Evolutionary conservation across 2,797 vertebrate species (phyloP), one percentile per base, ranked within the genome.

Genomic region (Argyrosomus regius): DNA sequence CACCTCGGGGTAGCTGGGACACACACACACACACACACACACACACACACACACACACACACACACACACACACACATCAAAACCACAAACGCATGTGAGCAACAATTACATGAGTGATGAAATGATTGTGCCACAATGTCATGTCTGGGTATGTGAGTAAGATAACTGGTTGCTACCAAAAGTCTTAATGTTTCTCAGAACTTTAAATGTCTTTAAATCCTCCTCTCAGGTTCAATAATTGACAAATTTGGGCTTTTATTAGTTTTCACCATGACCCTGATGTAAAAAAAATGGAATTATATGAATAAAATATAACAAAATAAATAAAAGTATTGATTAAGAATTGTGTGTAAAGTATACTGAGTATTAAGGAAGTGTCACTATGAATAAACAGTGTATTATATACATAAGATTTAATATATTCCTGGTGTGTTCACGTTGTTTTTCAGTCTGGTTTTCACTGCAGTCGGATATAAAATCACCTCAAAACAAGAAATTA

Each of bases 1-100:
- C 91, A 98, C 97, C 88, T 99, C 98, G 0, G 97, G 98, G 82
- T 99, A 99, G 85, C 98, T 99, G 81, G 8, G 1, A 83, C 12
- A 76, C 62, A 81, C 74, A 76, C 66, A 13, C 53, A 70, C 1
- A 81, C 54, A 57, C 11, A 76, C 62, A 82, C 74, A 76, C n/a
- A n/a, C n/a, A n/a, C 66, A 12, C 57, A 70, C 1, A 81, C 54
- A 57, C 66, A 12, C 57, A 70, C 1, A 81, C 54, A 57, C n/a
- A 83, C 12, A 76, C 62, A 81, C 74, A 76, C 66, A 13, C 66
- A 12, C 57, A 70, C 1, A 81, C 54, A 57, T 0, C 52, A 3
- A 65, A 53, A 71, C 72, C 78, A 80, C 67, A 81, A 35, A 69
- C 26, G 1, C 4, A 18, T 2, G 10, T 80, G 53, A 84, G 78